These are phyloP conservation scores for Phylloscopus trochiloides DNA, from an alignment of 2,113 vertebrate species.

Conservation along the genomic window DNA sequence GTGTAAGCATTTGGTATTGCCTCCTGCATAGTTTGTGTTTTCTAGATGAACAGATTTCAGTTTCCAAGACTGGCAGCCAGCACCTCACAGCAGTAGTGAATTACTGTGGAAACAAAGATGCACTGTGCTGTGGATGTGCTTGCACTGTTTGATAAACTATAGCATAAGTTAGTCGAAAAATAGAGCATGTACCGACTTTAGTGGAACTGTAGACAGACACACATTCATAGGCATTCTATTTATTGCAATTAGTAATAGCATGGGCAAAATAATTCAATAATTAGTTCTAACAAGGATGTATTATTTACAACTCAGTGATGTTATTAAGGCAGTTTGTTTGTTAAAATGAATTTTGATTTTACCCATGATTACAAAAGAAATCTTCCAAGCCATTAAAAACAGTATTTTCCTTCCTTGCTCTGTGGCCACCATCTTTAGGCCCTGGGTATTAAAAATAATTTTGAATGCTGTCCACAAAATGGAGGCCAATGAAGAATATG, in stretches of 20 bases:
- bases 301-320: background rate
- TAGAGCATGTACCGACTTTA: background rate
- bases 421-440: background rate
- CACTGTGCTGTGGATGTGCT: background rate
- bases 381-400: background rate
- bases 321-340: background rate
- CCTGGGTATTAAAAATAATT: background rate
- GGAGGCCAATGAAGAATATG: background rate
- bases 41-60: background rate
- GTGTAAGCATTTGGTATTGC: background rate
- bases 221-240: background rate
- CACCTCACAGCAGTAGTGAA: background rate
- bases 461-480: background rate
- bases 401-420: background rate
- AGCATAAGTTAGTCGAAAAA: background rate
- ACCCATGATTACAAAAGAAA: background rate
- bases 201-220: background rate
- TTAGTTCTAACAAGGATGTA: background rate
- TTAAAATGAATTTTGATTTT: background rate
- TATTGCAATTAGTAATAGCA: background rate
- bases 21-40: background rate
- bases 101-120: background rate
- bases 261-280: background rate
- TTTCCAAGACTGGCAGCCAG: slow-evolving; percentile 5
- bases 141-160: background rate